Conservation (phyloP, 1,140 invertebrate species). For the Brachionus paranguensis region DNA sequence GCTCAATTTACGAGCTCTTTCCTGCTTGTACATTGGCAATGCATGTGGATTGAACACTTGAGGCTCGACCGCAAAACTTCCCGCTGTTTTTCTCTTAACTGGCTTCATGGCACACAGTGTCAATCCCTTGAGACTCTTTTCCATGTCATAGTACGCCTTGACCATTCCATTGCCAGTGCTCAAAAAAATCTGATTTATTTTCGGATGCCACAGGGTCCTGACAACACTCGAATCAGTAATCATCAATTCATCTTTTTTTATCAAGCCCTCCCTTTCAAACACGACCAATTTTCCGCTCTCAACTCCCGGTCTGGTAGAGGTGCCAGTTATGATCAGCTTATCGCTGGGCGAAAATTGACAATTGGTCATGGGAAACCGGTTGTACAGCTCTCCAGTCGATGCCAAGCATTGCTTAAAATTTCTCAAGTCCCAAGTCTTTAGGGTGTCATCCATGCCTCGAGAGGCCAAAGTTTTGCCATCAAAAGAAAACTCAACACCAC, state of each 20-base stretch:
- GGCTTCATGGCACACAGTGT: slow-evolving; percentile 76
- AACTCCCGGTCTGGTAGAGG: slow-evolving; percentile 55
- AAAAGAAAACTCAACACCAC: slow-evolving; percentile 81
- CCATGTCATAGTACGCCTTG: slow-evolving; percentile 82
- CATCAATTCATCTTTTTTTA: slow-evolving; percentile 62
- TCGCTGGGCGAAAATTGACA: slow-evolving; percentile 91
- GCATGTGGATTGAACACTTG: slow-evolving; percentile 65
- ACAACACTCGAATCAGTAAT: slow-evolving; percentile 62
- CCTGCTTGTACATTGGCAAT: slow-evolving; percentile 85
- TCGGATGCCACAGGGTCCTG: slow-evolving; percentile 87
- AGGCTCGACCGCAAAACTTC: slow-evolving; percentile 65
- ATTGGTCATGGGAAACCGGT: slow-evolving; percentile 77
- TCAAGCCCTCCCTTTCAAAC: slow-evolving; percentile 71
- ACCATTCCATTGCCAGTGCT: slow-evolving; percentile 83
- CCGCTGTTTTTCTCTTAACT: slow-evolving; percentile 61
- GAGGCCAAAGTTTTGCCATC: slow-evolving; percentile 72
- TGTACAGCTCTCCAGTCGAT: slow-evolving; percentile 66
- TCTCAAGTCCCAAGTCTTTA: slow-evolving; percentile 90
- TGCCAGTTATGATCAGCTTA: slow-evolving; percentile 76
- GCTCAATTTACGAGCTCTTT: slow-evolving; percentile 71
- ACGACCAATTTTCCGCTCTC: slow-evolving; percentile 72
- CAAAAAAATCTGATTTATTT: slow-evolving; percentile 89
- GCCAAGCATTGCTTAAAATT: slow-evolving; percentile 73
- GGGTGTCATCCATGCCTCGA: slow-evolving; percentile 77
- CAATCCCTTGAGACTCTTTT: slow-evolving; percentile 63